A percentile compares a stretch with the other conserved stretches of the same genome.
These are phyloP conservation scores for Rhinoraja longicauda DNA, from an alignment of 2,797 vertebrate genomes.

Conservation along the genomic window DNA sequence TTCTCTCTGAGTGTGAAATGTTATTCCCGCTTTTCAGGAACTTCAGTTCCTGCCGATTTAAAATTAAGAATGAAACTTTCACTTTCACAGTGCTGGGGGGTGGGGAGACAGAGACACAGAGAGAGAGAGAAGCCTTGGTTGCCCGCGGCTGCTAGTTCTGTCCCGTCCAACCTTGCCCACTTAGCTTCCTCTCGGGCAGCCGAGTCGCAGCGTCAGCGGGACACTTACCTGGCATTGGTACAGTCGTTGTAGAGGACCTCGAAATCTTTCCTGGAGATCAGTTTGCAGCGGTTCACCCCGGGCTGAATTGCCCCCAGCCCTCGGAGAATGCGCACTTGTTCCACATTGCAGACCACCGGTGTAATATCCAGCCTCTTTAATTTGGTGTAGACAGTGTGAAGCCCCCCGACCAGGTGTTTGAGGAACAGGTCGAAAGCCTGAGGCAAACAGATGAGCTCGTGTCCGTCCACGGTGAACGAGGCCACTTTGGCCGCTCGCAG, in stretches of 20 bases:
- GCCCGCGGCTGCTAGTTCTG: neutral
- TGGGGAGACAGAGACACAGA: neutral
- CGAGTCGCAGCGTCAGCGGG: neutral
- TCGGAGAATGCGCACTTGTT: slow-evolving; percentile 95
- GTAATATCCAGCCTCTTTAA: slow-evolving; percentile 98
- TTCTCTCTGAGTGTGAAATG: neutral
- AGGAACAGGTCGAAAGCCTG: slow-evolving; percentile 98
- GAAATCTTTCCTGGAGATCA: slow-evolving; percentile 97
- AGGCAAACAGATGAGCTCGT: slow-evolving; percentile 96
- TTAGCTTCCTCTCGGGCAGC: too few species aligned
- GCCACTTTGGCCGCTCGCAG: slow-evolving; percentile 93
- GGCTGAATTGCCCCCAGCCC: slow-evolving; percentile 97
- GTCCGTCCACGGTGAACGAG: slow-evolving; percentile 93
- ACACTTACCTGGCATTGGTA: slow-evolving; percentile 88
- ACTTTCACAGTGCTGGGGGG: neutral
- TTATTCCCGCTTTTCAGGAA: neutral
- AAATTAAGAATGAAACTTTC: neutral
- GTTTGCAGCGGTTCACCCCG: slow-evolving; percentile 96
- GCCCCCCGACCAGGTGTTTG: slow-evolving; percentile 95
- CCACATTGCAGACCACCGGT: slow-evolving; percentile 96
- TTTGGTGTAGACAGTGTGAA: slow-evolving; percentile 98
- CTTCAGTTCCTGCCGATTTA: neutral
- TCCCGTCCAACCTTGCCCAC: neutral
- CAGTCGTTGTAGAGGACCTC: slow-evolving; percentile 98
- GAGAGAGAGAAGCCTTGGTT: neutral